Conservation (phyloP, 2,113 vertebrate genomes). For the Fukomys damarensis region DNA sequence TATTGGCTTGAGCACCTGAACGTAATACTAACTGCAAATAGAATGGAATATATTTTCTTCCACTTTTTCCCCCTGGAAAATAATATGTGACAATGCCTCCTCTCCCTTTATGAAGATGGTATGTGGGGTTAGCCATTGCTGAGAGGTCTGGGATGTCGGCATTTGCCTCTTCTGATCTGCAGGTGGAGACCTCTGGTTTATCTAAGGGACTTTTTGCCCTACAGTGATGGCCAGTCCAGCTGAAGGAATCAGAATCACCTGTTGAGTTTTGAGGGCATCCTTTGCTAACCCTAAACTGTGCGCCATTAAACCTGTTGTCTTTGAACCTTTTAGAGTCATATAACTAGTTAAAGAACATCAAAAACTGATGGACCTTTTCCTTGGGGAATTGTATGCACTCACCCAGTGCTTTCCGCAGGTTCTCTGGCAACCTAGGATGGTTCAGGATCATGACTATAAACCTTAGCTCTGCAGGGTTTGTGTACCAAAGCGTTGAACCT, state of each 20-base stretch:
- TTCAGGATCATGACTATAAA: neutral
- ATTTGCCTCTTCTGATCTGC: neutral
- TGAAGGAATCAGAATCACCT: neutral
- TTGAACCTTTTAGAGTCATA: neutral
- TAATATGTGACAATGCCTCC: neutral
- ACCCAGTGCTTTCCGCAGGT: neutral
- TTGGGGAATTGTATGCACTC: neutral
- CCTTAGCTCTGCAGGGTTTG: neutral
- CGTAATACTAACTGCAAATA: neutral
- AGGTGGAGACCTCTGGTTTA: neutral
- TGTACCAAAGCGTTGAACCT: neutral
- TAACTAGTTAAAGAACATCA: neutral
- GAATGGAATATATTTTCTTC: neutral
- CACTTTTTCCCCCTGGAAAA: neutral
- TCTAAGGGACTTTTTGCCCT: neutral
- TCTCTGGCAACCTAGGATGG: fast-evolving
- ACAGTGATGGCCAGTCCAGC: neutral
- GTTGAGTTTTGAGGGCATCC: neutral
- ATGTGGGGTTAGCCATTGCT: neutral
- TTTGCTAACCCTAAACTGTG: neutral
- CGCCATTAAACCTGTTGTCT: neutral
- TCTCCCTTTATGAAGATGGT: neutral
- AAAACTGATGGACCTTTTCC: neutral
- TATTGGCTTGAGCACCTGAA: neutral
- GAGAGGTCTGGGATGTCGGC: neutral